Conservation (phyloP, 2,113 vertebrate species). For the Tetraodon nigroviridis region DNA sequence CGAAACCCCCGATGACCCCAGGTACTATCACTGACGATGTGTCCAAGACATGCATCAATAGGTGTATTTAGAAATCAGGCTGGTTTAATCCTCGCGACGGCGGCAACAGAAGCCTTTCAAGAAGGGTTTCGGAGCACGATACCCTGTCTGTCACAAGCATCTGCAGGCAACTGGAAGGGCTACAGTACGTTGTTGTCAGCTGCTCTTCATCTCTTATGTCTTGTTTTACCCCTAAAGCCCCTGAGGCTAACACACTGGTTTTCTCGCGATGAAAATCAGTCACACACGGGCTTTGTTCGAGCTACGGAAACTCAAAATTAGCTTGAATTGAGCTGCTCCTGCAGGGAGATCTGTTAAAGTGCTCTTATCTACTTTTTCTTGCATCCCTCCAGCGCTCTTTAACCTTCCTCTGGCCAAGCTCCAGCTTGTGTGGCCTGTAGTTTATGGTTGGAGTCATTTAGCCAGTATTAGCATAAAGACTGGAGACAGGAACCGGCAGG, state of each 20-base stretch:
- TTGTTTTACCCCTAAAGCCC: slow-evolving; percentile 38
- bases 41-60: too few relatives aligned
- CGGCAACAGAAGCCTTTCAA: slow-evolving; percentile 59
- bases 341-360: background rate
- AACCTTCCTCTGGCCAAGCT: background rate
- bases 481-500: background rate
- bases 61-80: too few relatives aligned
- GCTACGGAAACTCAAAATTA: slow-evolving; percentile 11
- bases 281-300: slow-evolving; percentile 27
- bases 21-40: too few relatives aligned
- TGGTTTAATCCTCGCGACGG: slow-evolving; percentile 66
- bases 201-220: slow-evolving; percentile 56
- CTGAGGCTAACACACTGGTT: slow-evolving; percentile 47
- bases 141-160: slow-evolving; percentile 65
- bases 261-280: slow-evolving; percentile 46
- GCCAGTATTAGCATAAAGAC: background rate
- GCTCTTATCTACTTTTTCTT: background rate
- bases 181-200: slow-evolving; percentile 45
- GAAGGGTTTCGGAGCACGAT: slow-evolving; percentile 61
- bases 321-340: slow-evolving; percentile 9
- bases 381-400: too few relatives aligned
- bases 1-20: too few relatives aligned
- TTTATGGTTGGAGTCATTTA: background rate
- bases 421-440: background rate
- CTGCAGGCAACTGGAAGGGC: slow-evolving; percentile 44